Evolutionary conservation across 2,797 vertebrate species (phyloP).

Genomic region (Myotis daubentonii): DNA sequence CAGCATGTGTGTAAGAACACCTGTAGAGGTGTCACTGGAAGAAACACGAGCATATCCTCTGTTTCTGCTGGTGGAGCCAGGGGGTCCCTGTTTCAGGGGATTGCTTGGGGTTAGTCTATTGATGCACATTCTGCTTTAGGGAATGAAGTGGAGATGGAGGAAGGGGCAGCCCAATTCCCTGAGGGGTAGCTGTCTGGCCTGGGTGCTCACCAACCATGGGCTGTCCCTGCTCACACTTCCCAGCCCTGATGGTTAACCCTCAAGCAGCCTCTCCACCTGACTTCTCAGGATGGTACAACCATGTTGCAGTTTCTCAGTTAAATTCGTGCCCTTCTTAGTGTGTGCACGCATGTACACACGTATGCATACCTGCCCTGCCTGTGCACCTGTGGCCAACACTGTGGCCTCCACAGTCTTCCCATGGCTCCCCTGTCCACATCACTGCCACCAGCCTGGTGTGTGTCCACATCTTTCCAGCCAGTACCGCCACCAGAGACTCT

Average conservation of each 20-base stretch:
- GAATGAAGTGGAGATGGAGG: background rate
- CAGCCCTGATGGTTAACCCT: no score
- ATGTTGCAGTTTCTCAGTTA: background rate
- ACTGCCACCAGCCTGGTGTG: background rate
- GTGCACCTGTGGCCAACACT: accelerated
- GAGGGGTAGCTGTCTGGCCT: no score
- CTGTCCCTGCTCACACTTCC: background rate
- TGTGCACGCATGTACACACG: accelerated
- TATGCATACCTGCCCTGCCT: no score
- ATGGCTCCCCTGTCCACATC: accelerated
- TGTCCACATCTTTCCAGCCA: background rate
- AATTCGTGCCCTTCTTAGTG: background rate
- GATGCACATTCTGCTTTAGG: accelerated
- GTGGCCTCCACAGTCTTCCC: background rate
- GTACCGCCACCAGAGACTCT: background rate
- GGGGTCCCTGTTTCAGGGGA: background rate
- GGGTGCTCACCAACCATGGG: background rate
- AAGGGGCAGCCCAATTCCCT: background rate
- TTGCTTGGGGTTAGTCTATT: background rate
- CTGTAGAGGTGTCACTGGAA: background rate
- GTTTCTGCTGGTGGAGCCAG: background rate
- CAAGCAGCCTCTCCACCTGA: background rate
- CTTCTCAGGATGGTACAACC: background rate
- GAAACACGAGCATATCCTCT: background rate
- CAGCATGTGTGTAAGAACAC: background rate